Base-by-base conservation (phyloP, 2,797 vertebrate species). In the Chlorospingus semifuscus region DNA sequence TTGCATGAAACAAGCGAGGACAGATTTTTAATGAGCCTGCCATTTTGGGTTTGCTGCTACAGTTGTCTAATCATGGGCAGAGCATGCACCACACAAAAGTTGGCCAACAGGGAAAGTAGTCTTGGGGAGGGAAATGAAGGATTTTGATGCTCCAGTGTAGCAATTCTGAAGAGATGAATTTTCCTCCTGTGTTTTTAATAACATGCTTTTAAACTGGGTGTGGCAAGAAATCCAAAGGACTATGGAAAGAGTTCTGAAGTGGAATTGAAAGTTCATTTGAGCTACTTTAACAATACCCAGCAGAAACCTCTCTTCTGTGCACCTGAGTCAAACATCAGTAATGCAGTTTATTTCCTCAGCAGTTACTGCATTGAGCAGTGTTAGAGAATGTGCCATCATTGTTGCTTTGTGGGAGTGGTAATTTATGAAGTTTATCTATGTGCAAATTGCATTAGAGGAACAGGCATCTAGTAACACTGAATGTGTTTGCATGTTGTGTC, bases 101-200 rank as follows among this genome's bases (percentile, higher is more conserved):
- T 57, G 37, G 50, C 14, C 47, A 30, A 1, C 1, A 0, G 2
- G 30, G 26, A 56, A 12, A 34, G 34, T 32, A 70, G 8, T 81
- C 5, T 8, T 12, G 3, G 15, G 15, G 8, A 44, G 22, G 5
- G 26, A 65, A 9, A 39, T 10, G 13, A 50, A 7, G 15, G 3
- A 74, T 41, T 87, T 59, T 46, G 12, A 4, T 47, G 15, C 7
- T 69, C 6, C 17, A 55, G 8, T 18, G 19, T 12, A 65, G 19
- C 5, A n/a, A 11, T 46, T 68, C 18, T 64, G 41, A 46, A 91
- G 37, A 63, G 13, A 42, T 36, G 0, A 64, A 56, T 57, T 80
- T 83, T 14, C 6, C 5, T 57, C 39, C 10, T 32, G 3, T 34
- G 12, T 46, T 65, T 88, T 76, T 53, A 32, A 57, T 64, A 36